A percentile compares a stretch with the other conserved stretches of the same genome.
phyloP scores from a whole-genome alignment of 1,140 invertebrate species.

The Ditylenchus dipsaci region DNA sequence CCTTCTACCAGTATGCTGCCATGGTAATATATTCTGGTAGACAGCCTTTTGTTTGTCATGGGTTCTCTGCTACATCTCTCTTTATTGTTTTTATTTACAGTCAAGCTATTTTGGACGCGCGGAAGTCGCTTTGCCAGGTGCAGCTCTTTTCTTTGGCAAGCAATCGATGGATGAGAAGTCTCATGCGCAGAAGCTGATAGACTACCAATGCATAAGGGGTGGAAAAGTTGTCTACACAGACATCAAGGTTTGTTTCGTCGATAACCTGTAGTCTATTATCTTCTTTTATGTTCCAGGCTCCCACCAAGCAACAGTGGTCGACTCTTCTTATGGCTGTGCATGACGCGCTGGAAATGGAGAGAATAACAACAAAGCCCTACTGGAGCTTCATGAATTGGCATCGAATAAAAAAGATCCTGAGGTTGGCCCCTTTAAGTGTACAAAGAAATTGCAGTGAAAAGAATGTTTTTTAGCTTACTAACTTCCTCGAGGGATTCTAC shows the following conservation, averaged over 20 bases:
- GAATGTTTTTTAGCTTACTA: conserved; percentile 35
- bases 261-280: too few relatives aligned
- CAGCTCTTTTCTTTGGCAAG: conserved; percentile 70
- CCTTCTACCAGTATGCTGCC: conserved; percentile 76
- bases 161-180: conserved; percentile 72
- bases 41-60: too few relatives aligned
- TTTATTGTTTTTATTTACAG: conserved; percentile 11
- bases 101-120: conserved; percentile 72
- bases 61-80: too few relatives aligned
- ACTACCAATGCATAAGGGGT: conserved; percentile 75
- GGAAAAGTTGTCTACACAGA: conserved; percentile 58
- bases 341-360: conserved; percentile 71
- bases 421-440: conserved; percentile 36
- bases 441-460: conserved; percentile 1
- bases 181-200: conserved; percentile 66
- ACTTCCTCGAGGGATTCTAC: conserved; percentile 50
- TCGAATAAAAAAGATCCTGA: conserved; percentile 68
- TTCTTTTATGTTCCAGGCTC: conserved; percentile 60
- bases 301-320: conserved; percentile 66
- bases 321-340: conserved; percentile 68
- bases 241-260: conserved; percentile 63
- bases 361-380: conserved; percentile 70
- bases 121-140: conserved; percentile 73
- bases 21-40: conserved; percentile 62
- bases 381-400: conserved; percentile 69